Evolutionary conservation across 2,888 invertebrate genomes (phyloP).

Genomic region (Congeria kusceri): DNA sequence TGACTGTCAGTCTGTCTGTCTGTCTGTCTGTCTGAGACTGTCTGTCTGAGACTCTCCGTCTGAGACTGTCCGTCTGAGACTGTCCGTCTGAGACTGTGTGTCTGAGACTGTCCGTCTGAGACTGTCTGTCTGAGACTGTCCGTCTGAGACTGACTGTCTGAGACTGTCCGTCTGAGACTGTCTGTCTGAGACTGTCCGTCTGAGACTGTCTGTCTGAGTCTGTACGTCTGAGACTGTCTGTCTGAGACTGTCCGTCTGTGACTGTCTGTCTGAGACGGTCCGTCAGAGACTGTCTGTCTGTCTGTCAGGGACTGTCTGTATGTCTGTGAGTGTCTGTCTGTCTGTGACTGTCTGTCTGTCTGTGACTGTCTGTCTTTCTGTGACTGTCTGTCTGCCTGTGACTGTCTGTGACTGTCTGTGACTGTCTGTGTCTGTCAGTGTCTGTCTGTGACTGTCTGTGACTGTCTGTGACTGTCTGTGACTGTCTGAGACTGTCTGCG

Average conservation of each 20-base stretch:
- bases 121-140: not conserved
- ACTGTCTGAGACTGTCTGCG: not conserved
- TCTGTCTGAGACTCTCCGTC: not conserved
- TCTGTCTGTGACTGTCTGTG: constrained; percentile 24
- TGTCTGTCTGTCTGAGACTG: constrained; percentile 1
- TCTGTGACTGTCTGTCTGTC: too few relatives aligned
- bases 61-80: not conserved
- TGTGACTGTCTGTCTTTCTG: too few relatives aligned
- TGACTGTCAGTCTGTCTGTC: not conserved
- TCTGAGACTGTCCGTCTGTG: not conserved
- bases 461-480: constrained; percentile 20
- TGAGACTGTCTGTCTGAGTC: constrained; percentile 1
- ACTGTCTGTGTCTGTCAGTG: not conserved
- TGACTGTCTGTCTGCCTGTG: too few relatives aligned
- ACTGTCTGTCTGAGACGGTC: too few relatives aligned
- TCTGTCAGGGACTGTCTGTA: too few relatives aligned
- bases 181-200: constrained; percentile 1
- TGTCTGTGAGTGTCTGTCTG: too few relatives aligned
- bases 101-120: not conserved
- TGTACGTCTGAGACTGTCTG: not conserved
- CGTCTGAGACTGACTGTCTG: not conserved
- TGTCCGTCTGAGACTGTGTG: not conserved
- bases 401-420: too few relatives aligned
- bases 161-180: not conserved
- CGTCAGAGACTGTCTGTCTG: too few relatives aligned